Evolutionary conservation across 2,797 vertebrate species (phyloP).

Genomic region (Chelon labrosus): DNA sequence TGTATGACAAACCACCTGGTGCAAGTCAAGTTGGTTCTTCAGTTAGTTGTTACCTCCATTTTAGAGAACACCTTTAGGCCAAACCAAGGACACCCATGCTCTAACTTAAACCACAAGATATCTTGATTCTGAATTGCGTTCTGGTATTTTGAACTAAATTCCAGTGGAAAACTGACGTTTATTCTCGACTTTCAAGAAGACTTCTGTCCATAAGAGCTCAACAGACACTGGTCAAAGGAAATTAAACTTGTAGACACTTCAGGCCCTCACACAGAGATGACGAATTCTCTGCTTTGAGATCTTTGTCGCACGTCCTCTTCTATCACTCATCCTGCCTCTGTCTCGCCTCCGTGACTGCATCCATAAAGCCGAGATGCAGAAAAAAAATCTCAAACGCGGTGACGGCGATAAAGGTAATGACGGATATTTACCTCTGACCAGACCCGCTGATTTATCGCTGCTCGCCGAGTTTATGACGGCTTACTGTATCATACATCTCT

Average conservation of each 20-base stretch:
- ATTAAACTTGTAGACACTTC: too few relatives aligned
- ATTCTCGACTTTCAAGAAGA: too few relatives aligned
- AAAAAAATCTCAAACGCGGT: slow-evolving; percentile 9
- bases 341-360: not conserved
- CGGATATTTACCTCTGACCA: slow-evolving; percentile 52
- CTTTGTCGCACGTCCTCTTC: not conserved
- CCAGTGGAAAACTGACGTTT: not conserved
- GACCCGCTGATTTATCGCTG: slow-evolving; percentile 46
- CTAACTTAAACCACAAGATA: not conserved
- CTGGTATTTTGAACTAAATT: not conserved
- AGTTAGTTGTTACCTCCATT: too few relatives aligned
- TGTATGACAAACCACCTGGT: too few relatives aligned
- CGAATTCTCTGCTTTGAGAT: slow-evolving; percentile 12
- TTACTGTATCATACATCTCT: slow-evolving; percentile 58
- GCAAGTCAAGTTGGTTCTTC: too few relatives aligned
- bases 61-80: not conserved
- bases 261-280: not conserved
- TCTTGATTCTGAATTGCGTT: not conserved
- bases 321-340: not conserved
- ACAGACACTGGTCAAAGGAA: too few relatives aligned
- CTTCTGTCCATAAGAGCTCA: too few relatives aligned
- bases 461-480: slow-evolving; percentile 18
- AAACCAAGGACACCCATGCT: too few relatives aligned
- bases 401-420: slow-evolving; percentile 43
- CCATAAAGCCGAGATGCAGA: slow-evolving; percentile 32